Evolutionary conservation across 2,113 vertebrate genomes (phyloP).

Genomic region (Esox niger): DNA sequence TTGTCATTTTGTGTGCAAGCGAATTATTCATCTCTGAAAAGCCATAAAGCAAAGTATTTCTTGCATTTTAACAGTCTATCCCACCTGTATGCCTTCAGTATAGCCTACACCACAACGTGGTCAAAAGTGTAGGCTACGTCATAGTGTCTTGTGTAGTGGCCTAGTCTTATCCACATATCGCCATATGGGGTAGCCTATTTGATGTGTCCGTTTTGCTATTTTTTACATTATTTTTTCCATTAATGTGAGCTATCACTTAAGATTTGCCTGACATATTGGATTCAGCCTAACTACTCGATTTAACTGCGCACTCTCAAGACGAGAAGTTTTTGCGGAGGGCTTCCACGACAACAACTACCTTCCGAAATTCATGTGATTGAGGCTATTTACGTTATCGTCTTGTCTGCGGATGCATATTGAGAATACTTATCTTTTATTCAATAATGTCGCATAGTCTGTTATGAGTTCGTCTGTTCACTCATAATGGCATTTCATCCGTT

Average conservation of each 20-base stretch:
- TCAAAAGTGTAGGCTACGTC: conserved; percentile 8
- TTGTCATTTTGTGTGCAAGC: background rate
- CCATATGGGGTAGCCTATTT: conserved; percentile 5
- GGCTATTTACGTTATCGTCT: background rate
- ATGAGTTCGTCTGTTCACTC: background rate
- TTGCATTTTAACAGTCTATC: conserved; percentile 39
- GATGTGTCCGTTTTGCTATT: conserved; percentile 23
- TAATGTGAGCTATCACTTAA: conserved; percentile 25
- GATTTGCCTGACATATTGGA: conserved; percentile 1
- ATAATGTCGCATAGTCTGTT: background rate
- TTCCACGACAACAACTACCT: background rate
- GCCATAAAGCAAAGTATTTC: conserved; percentile 18
- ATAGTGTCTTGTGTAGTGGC: too few relatives aligned
- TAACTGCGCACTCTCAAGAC: background rate
- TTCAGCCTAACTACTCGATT: background rate
- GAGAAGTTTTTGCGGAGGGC: background rate
- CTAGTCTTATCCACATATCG: background rate
- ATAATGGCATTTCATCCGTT: too few relatives aligned
- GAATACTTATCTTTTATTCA: too few relatives aligned
- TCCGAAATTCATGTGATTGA: background rate
- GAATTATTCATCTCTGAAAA: background rate
- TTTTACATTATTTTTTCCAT: conserved; percentile 26
- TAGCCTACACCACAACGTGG: conserved; percentile 24
- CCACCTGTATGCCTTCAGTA: conserved; percentile 19
- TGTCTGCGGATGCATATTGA: background rate